Base-by-base conservation (phyloP, 2,113 vertebrate genomes). In the Reinhardtius hippoglossoides region DNA sequence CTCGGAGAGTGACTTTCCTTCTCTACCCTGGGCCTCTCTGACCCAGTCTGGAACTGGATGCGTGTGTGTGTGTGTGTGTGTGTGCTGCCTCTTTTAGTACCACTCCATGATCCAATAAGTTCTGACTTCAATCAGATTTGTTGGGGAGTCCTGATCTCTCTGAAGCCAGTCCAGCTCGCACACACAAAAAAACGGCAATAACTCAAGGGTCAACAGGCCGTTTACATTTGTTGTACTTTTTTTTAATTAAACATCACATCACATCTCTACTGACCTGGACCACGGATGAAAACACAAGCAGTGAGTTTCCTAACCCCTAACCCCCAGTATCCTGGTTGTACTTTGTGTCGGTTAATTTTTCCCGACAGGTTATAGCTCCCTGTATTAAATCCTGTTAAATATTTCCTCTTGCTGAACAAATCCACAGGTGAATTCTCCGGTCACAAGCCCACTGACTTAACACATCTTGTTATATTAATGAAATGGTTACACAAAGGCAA, bases 1-100 rank as follows among this genome's bases (percentile, higher is more conserved):
- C 81, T 84, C 74, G 67, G 61, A 73, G 85, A 75, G 69, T 72
- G 84, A 78, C 89, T 90, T 86, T 86, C 82, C 82, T 68, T 74
- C 65, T 60, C 66, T 69, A 67, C 84, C 83, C 59, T 50, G 75
- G 86, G 82, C 87, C 83, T 71, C 86, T 37, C 61, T 35, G 60
- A 71, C 56, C 76, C 72, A 74, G 61, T 79, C 67, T 79, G 24
- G 9, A 20, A 2, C 26, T 73, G 23, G n/a, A n/a, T 60, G 13
- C 62, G 75, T 50, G 37, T 65, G 58, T 81, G 48, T 54, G 62
- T 46, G 40, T 67, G 59, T 73, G 59, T 78, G 67, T 60, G 13
- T 65, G 75, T 50, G 37, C 16, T n/a, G 50, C 20, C 7, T 54
- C 3, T n/a, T 20, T 54, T 20, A 16, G 20, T 56, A 46, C 55